phyloP scores from a whole-genome alignment of 2,888 invertebrate species.

The Dryococelus australis region DNA sequence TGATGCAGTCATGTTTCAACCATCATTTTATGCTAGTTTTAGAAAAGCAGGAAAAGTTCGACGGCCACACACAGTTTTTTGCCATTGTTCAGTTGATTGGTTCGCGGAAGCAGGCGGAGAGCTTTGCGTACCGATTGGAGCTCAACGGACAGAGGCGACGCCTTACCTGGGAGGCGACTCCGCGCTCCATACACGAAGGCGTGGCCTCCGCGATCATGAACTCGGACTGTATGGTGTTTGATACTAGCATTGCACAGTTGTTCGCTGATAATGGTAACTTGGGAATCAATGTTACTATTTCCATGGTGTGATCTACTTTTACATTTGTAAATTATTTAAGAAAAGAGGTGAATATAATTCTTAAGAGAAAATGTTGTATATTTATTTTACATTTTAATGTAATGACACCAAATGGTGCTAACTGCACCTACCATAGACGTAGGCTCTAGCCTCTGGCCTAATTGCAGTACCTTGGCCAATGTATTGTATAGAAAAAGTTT shows the following conservation, averaged over 20 bases:
- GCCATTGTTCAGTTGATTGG: conserved; percentile 99
- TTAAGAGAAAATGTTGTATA: neutral
- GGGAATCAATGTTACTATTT: conserved; percentile 99
- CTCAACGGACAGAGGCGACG: conserved; percentile 93
- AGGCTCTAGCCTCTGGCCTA: conserved; percentile 16
- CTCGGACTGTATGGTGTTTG: conserved; percentile 98
- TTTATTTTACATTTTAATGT: neutral
- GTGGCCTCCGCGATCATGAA: conserved; percentile 97
- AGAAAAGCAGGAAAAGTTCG: conserved; percentile 97
- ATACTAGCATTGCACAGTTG: conserved; percentile 96
- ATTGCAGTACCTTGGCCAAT: neutral
- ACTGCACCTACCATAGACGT: neutral
- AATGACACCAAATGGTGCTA: neutral
- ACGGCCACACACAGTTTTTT: conserved; percentile 95
- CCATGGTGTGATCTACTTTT: conserved; percentile 69
- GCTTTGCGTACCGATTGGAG: conserved; percentile 97
- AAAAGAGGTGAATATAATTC: conserved; percentile 8
- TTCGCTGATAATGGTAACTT: conserved; percentile 99
- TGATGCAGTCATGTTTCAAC: conserved; percentile 99
- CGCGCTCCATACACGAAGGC: conserved; percentile 97
- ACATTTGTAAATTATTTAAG: neutral
- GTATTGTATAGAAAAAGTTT: neutral
- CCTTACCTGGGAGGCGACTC: conserved; percentile 99
- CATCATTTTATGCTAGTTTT: conserved; percentile 99
- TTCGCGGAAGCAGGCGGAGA: conserved; percentile 97